Base-by-base conservation (phyloP, 2,113 vertebrate species). In the Serilophus lunatus region DNA sequence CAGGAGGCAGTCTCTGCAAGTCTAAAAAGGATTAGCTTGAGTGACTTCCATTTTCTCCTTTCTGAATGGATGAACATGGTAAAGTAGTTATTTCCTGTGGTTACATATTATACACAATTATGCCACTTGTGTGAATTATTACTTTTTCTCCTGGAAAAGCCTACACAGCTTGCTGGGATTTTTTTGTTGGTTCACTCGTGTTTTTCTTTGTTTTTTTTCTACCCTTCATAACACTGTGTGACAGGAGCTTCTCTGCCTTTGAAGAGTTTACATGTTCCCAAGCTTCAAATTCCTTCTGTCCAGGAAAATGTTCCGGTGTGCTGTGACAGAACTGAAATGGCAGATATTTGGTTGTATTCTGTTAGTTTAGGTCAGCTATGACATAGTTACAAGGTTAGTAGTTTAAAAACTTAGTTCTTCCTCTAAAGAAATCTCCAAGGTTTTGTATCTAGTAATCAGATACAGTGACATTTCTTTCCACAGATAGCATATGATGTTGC, bases 61-160 rank as follows among this genome's bases (percentile, higher is more conserved):
- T 94, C 90, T 88, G 78, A 95, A 83, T 92, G 90, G 84, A 42
- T 96, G 75, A 96, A 68, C 86, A 51, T 57, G 68, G 79, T 19
- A 80, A 90, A 96, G 86, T 33, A 91, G 64, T 68, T 94, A 86
- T 96, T 96, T 96, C 88, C 91, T 75, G 78, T 81, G 93, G 91
- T 85, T 96, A 75, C 72, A 44, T 93, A 94, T 92, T 92, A 91
- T 93, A 75, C 81, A 69, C 68, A 95, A 93, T 96, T 97, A 97
- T 80, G 38, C 47, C 31, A 64, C 88, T 94, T 60, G 51, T 78
- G 47, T 75, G 68, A 92, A 45, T 90, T 75, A 38, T 31, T 59
- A 22, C 40, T 75, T 92, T 90, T 80, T 45, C 20, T 57, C 50
- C 53, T 82, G 71, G 60, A 69, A 94, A 88, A 92, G 29, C 57